Conservation (phyloP, 1,140 invertebrate species). For the Cherax destructor region DNA sequence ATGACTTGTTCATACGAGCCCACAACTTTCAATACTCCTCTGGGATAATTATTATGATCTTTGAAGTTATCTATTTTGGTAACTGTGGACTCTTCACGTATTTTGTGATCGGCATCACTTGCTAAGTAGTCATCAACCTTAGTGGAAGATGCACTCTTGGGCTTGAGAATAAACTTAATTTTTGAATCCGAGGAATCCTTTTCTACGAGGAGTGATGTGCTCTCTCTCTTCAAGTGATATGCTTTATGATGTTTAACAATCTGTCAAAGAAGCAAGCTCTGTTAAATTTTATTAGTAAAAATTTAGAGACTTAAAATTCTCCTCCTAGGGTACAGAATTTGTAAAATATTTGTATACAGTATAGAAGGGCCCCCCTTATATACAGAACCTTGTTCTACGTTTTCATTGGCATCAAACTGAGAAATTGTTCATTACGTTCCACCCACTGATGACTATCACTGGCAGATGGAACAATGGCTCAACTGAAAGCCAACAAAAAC, state of each 20-base stretch:
- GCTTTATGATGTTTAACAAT: not conserved
- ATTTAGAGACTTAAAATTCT: not conserved
- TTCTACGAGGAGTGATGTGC: not conserved
- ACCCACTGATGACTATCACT: too few relatives aligned
- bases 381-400: too few relatives aligned
- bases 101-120: not conserved
- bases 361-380: too few relatives aligned
- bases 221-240: not conserved
- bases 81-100: not conserved
- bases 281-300: not conserved
- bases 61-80: not conserved
- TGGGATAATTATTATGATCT: not conserved
- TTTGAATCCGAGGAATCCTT: not conserved
- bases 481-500: too few relatives aligned
- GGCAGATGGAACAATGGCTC: too few relatives aligned
- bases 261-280: not conserved
- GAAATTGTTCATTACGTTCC: too few relatives aligned
- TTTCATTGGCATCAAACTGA: too few relatives aligned
- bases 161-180: not conserved
- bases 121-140: not conserved
- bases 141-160: not conserved
- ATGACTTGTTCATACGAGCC: constrained; percentile 3
- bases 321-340: too few relatives aligned
- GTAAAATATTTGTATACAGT: too few relatives aligned
- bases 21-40: not conserved